These are phyloP conservation scores for Loxodonta africana DNA, from an alignment of 2,113 vertebrate genomes.

Conservation along the genomic window DNA sequence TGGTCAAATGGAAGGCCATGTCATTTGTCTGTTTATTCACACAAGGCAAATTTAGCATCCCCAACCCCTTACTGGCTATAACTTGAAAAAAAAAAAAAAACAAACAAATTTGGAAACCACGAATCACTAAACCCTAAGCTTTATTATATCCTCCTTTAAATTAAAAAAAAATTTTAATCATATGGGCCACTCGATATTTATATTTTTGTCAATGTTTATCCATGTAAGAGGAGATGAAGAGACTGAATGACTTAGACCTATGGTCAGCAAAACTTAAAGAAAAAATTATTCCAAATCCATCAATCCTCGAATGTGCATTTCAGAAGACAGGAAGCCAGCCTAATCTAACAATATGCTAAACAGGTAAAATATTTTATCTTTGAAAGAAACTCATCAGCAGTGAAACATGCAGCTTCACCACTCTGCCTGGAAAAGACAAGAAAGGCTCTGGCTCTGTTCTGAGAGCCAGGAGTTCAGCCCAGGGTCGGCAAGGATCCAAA, in stretches of 20 bases:
- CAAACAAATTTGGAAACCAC: slow-evolving; percentile 12
- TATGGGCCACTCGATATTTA: background rate
- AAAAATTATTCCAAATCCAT: slow-evolving; percentile 50
- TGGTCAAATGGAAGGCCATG: background rate
- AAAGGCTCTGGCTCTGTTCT: background rate
- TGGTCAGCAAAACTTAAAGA: slow-evolving; percentile 7
- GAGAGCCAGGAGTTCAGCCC: background rate
- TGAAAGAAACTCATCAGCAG: slow-evolving; percentile 46
- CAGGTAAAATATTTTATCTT: slow-evolving; percentile 68
- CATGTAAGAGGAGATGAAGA: slow-evolving; percentile 8
- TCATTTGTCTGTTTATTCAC: background rate
- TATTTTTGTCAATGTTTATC: slow-evolving; percentile 59
- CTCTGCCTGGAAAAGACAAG: slow-evolving; percentile 25
- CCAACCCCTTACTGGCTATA: background rate
- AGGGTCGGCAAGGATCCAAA: background rate
- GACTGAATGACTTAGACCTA: slow-evolving; percentile 48
- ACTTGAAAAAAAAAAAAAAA: background rate
- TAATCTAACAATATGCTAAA: slow-evolving; percentile 69
- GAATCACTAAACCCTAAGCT: background rate
- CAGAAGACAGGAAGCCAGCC: slow-evolving; percentile 56
- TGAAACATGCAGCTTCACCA: slow-evolving; percentile 44
- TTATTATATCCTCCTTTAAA: background rate
- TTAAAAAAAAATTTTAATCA: background rate
- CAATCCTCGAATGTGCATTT: slow-evolving; percentile 66
- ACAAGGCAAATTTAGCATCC: background rate